Conservation (phyloP, 2,888 invertebrate genomes). For the Liopterus haemorrhoidalis region DNA sequence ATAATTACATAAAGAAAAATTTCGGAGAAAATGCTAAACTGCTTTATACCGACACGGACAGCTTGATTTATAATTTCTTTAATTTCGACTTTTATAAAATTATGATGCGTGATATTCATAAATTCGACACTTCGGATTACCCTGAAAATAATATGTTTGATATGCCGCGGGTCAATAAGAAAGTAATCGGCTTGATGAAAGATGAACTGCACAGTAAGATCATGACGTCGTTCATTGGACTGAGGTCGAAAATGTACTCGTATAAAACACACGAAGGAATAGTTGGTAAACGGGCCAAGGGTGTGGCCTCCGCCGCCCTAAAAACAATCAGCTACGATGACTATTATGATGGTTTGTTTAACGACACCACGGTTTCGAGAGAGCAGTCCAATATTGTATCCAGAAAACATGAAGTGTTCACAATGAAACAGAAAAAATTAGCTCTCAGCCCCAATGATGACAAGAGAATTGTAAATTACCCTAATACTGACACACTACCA, state of each 20-base stretch:
- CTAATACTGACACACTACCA: no score
- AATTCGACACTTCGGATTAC: slow-evolving; percentile 35
- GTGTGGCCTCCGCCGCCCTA: slow-evolving; percentile 29
- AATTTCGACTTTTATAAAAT: slow-evolving; percentile 19
- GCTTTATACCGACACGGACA: slow-evolving; percentile 15
- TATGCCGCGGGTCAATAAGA: slow-evolving; percentile 35
- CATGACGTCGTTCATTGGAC: slow-evolving; percentile 34
- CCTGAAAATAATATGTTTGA: slow-evolving; percentile 31
- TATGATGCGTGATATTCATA: slow-evolving; percentile 24
- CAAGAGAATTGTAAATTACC: no score
- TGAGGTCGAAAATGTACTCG: slow-evolving; percentile 34
- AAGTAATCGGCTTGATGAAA: slow-evolving; percentile 34
- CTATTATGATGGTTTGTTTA: no score
- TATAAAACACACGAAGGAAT: no score
- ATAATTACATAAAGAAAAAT: slow-evolving; percentile 28
- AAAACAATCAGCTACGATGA: background rate
- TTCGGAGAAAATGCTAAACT: slow-evolving; percentile 10
- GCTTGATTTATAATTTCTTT: slow-evolving; percentile 16
- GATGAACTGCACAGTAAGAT: slow-evolving; percentile 35
- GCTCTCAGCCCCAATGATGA: slow-evolving; percentile 19
- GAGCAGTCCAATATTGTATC: no score
- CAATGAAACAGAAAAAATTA: slow-evolving; percentile 18
- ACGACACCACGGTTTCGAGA: no score
- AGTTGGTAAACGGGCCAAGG: slow-evolving; percentile 30
- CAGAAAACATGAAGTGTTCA: slow-evolving; percentile 11